These are phyloP conservation scores for Hirudo medicinalis DNA, from an alignment of 1,140 invertebrate species.

Conservation along the genomic window DNA sequence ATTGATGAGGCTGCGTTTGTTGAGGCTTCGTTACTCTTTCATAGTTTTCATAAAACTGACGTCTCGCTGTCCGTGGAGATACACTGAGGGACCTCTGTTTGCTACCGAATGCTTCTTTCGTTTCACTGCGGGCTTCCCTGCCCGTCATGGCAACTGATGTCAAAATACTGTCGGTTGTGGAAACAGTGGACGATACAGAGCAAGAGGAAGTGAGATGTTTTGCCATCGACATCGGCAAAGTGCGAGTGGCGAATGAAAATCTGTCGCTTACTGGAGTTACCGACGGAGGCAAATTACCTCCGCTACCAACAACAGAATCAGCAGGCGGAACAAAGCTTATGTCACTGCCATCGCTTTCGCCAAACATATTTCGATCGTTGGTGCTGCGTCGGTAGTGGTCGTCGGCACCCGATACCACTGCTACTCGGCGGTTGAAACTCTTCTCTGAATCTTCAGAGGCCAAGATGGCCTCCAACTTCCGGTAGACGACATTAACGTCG, in stretches of 20 bases:
- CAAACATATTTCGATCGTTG: too few species aligned
- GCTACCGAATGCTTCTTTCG: not conserved
- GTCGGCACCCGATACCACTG: not conserved
- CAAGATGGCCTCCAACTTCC: constrained; percentile 19
- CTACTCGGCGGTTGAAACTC: not conserved
- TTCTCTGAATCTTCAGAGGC: not conserved
- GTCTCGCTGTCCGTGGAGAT: constrained; percentile 10
- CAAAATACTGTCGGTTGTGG: not conserved
- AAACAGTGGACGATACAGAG: not conserved
- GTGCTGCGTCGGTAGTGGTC: too few species aligned
- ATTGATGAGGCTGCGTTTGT: not conserved
- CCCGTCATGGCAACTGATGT: constrained; percentile 3
- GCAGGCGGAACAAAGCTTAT: too few species aligned
- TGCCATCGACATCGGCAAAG: not conserved
- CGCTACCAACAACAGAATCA: too few species aligned
- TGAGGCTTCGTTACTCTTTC: not conserved
- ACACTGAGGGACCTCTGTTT: constrained; percentile 12
- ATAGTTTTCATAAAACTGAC: constrained; percentile 15
- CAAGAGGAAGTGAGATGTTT: not conserved
- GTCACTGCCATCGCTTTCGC: too few species aligned
- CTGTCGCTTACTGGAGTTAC: not conserved
- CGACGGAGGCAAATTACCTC: too few species aligned
- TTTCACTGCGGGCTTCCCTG: not conserved
- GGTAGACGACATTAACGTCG: constrained; percentile 19
- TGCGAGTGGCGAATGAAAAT: not conserved